phyloP scores from a whole-genome alignment of 2,888 invertebrate genomes.

The Microctonus hyperodae region DNA sequence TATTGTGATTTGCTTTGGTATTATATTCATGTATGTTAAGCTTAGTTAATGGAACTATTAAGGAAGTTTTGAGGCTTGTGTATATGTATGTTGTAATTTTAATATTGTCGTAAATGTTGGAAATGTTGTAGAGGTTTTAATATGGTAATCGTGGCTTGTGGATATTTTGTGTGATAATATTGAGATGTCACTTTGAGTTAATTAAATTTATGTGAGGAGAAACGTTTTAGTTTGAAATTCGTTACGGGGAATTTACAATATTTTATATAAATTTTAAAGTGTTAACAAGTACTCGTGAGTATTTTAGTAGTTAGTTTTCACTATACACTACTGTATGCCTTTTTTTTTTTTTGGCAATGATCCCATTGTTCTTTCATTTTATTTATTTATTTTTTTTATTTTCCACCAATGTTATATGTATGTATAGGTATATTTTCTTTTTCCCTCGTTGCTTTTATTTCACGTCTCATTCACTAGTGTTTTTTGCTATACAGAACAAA shows the following conservation, averaged over 20 bases:
- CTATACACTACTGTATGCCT: background rate
- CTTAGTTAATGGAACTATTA: background rate
- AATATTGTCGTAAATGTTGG: background rate
- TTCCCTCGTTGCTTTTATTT: background rate
- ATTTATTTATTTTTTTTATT: background rate
- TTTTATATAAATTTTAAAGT: background rate
- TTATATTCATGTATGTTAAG: background rate
- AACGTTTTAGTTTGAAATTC: background rate
- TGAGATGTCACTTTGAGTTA: background rate
- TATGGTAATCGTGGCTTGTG: background rate
- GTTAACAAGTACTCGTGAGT: background rate
- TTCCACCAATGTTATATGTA: background rate
- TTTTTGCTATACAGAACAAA: background rate
- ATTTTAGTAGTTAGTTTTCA: background rate
- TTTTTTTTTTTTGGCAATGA: constrained; percentile 3
- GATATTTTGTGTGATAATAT: background rate
- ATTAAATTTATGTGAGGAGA: too few species aligned
- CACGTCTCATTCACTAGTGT: background rate
- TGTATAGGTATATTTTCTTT: background rate
- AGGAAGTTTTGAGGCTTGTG: background rate
- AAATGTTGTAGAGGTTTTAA: background rate
- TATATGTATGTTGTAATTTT: background rate
- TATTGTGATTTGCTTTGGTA: background rate
- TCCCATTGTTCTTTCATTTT: background rate
- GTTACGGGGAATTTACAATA: background rate